Base-by-base conservation (phyloP, 2,113 vertebrate species). In the Bufo gargarizans region DNA sequence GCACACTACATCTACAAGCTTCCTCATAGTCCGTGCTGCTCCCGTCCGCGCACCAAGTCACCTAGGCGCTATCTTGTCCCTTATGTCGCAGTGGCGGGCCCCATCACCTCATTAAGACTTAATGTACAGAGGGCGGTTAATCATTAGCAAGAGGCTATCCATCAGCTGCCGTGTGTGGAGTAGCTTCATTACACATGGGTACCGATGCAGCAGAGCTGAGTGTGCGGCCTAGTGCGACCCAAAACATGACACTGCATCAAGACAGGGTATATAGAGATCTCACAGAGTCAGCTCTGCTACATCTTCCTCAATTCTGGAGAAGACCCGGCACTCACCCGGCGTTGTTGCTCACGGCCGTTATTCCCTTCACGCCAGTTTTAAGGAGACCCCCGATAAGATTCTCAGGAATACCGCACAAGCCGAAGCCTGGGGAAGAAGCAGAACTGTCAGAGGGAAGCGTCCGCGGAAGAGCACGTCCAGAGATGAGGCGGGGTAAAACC, bases 341-440 rank as follows among this genome's bases (percentile, higher is more conserved):
- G 92, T 99, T 99, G 91, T 99, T 99, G 94, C 98, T 99, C 91
- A 99, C 96, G 65, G 97, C 98, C 5, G 97, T 99, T 86, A 99
- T 86, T 71, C 91, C 94, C 63, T 96, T 98, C 11, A 99, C 96
- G 17, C 97, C 97, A 0, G 96, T 97, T 94, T 97, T 97, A 88
- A 99, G 92, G 84, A 99, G 95, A 91, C 97, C 97, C 71, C 94
- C 96, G 90, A 99, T 99, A 16, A 99, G 97, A 88, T 99, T 99
- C 92, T 99, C 98, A 22, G 98, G 98, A 90, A 99, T 99, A 10
- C 98, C 98, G 92, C 98, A 99, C 22, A 99, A 92, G 49, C 98
- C 98, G 92, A 99, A 99, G 53, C 98, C 98, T 99, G 89, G 0
- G 16, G 78, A 86, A n/a, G 4, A 83, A 45, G 33, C 3, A 82